Percentiles rank a stretch among this genome's conserved stretches.
Conservation (phyloP, 2,797 vertebrate genomes). For the Poecilia wingei region DNA sequence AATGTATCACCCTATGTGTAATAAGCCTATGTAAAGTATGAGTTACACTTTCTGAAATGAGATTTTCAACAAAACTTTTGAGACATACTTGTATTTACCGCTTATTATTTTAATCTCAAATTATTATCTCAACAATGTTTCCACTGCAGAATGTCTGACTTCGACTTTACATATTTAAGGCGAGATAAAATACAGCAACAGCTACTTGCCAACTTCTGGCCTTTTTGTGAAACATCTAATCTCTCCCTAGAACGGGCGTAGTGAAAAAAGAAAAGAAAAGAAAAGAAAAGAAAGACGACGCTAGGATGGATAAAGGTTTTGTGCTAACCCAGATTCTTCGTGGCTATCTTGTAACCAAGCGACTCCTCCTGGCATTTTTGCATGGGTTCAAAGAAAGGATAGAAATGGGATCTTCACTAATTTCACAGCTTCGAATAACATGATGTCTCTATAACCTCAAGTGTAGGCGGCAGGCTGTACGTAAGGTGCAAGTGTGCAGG, state of each 20-base stretch:
- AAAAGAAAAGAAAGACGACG: constrained; percentile 19
- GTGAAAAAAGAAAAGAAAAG: not conserved
- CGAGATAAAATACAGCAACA: not conserved
- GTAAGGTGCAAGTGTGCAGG: constrained; percentile 15
- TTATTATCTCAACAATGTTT: not conserved
- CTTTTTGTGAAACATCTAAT: not conserved
- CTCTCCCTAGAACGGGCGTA: constrained; percentile 5
- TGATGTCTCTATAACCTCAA: constrained; percentile 29
- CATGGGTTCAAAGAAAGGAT: constrained; percentile 47
- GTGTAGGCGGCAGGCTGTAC: constrained; percentile 26
- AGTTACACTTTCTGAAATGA: not conserved
- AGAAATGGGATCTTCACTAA: constrained; percentile 28
- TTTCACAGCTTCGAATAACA: constrained; percentile 49
- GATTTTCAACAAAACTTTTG: not conserved
- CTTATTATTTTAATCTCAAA: not conserved
- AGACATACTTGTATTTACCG: not conserved
- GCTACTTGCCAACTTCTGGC: not conserved
- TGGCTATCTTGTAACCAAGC: constrained; percentile 45
- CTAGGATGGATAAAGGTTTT: constrained; percentile 9
- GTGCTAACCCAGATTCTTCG: constrained; percentile 20
- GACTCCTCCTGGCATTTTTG: constrained; percentile 39
- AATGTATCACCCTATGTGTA: not conserved
- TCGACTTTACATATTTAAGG: not conserved
- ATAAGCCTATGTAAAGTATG: not conserved
- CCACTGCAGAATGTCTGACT: not conserved